Base-by-base conservation (phyloP, 1,140 invertebrate genomes). In the Drosophila dunni region DNA sequence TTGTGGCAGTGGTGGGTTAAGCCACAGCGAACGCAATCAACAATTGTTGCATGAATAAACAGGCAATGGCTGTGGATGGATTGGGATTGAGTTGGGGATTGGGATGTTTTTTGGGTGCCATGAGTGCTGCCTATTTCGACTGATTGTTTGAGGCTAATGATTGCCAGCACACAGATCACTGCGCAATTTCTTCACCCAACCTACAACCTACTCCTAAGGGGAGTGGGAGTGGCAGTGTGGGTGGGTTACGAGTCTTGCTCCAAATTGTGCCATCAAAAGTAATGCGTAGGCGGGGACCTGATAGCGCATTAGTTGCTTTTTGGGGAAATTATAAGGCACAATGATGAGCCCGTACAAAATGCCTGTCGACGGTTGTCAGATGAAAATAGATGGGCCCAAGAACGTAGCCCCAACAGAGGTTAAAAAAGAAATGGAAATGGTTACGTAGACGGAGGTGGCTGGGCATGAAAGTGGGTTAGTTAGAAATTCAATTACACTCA, bases 221-320 rank as follows among this genome's bases (percentile, higher is more conserved):
- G 17, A 20, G 17, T 20, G 11, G 10, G 10, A 7, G 29, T 8
- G 33, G 38, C 4, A 48, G 24, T 29, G n/a, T 34, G 29, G 3
- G 17, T 17, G 10, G 9, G 42, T 45, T 7, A 33, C 9, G 17
- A 46, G 50, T 67, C 58, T 66, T 79, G 82, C 73, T 77, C 48
- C 63, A 88, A 88, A 88, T 88, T 89, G 77, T 89, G 79, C 84
- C 84, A 88, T 88, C 80, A 88, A 89, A 89, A 66, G 65, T 88
- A 88, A 88, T 89, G 83, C 13, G 44, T 67, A 51, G 83, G 71
- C 64, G 67, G 82, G 48, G 67, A 44, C 8, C 50, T 38, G 48
- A 70, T 54, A 63, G 58, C 67, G 36, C 60, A 70, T 70, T 63
- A 70, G 38, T 38, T 68, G 54, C 53, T 5, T n/a, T 10, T 46